Percentiles rank a stretch among this genome's conserved stretches.
phyloP scores from a whole-genome alignment of 2,888 invertebrate species.

The Leptura quadrifasciata region DNA sequence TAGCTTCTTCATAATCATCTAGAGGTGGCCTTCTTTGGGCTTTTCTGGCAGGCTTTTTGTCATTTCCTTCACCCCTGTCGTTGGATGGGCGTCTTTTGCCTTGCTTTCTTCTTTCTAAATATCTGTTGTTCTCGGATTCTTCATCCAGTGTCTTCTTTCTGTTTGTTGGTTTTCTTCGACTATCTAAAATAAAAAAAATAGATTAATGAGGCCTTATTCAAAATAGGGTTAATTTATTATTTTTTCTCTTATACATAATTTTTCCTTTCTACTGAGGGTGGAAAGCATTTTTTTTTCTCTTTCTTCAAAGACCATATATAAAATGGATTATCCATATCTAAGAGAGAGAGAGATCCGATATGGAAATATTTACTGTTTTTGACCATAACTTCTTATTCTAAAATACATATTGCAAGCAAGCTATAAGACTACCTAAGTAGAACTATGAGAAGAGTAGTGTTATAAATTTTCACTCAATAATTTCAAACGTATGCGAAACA shows the following conservation, averaged over 20 bases:
- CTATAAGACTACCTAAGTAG: too few relatives aligned
- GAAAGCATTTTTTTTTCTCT: too few relatives aligned
- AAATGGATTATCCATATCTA: too few relatives aligned
- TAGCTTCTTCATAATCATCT: conserved; percentile 71
- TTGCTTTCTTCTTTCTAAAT: conserved; percentile 38
- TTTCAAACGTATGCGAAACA: too few relatives aligned
- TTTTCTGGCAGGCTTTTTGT: conserved; percentile 56
- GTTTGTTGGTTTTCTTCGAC: conserved; percentile 68
- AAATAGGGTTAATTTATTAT: too few relatives aligned
- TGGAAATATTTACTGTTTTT: too few relatives aligned
- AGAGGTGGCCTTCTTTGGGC: conserved; percentile 63
- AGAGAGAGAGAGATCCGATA: too few relatives aligned
- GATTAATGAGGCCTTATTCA: background rate
- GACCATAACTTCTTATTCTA: too few relatives aligned
- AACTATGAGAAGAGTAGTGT: too few relatives aligned
- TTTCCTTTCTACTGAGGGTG: background rate
- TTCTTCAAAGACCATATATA: too few relatives aligned
- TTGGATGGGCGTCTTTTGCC: conserved; percentile 49
- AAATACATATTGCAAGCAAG: too few relatives aligned
- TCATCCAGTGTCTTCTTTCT: conserved; percentile 55
- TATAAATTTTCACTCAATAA: too few relatives aligned
- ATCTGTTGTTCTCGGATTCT: conserved; percentile 45
- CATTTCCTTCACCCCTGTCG: conserved; percentile 46
- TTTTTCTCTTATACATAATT: background rate
- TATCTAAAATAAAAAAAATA: conserved; percentile 49